Conservation (phyloP, 2,888 invertebrate species). For the Mesorhabditis spiculigera region DNA sequence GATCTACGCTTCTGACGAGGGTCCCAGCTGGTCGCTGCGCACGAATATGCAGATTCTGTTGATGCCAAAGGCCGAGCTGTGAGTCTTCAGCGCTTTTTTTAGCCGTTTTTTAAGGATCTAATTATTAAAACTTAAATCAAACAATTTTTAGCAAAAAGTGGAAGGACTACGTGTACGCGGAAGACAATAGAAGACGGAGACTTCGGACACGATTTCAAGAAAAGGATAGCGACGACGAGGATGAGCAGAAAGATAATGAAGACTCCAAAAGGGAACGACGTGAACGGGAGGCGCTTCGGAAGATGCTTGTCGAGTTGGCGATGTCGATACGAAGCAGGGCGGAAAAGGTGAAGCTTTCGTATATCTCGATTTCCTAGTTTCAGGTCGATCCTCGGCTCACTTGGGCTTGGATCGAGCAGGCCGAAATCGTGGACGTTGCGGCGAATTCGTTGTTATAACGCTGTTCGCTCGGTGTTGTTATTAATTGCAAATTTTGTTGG, state of each 20-base stretch:
- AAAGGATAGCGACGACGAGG: not conserved
- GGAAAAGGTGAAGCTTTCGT: not conserved
- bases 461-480: too few relatives aligned
- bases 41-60: conserved; percentile 40
- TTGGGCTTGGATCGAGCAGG: conserved; percentile 3
- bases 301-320: conserved; percentile 2
- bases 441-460: not conserved
- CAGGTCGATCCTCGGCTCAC: not conserved
- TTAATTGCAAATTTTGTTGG: too few relatives aligned
- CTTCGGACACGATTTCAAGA: too few relatives aligned
- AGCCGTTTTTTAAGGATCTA: not conserved
- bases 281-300: not conserved
- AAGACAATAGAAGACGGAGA: not conserved
- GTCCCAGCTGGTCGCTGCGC: conserved; percentile 42
- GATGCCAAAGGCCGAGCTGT: conserved; percentile 33
- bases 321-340: not conserved
- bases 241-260: not conserved
- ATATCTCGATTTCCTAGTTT: not conserved
- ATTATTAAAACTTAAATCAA: not conserved
- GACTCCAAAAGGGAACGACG: too few relatives aligned
- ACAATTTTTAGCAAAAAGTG: not conserved
- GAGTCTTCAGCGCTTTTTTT: conserved; percentile 6
- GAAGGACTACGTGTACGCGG: not conserved
- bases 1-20: conserved; percentile 45
- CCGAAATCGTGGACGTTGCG: not conserved